Base-by-base conservation (phyloP, 2,113 vertebrate genomes). In the Pterocles orientalis region DNA sequence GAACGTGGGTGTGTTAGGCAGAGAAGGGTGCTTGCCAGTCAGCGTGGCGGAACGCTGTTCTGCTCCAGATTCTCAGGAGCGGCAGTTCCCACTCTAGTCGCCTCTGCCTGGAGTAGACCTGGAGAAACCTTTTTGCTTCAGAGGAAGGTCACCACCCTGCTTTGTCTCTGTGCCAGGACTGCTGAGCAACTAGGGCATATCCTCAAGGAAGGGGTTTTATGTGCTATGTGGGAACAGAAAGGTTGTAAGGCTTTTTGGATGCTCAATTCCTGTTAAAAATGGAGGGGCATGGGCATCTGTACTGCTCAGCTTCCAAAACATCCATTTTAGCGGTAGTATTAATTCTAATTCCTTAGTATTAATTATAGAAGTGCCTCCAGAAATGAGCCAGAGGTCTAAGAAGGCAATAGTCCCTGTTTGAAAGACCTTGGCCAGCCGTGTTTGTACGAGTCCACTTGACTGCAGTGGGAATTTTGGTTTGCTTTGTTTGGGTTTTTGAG, bases 1-100 rank as follows among this genome's bases (percentile, higher is more conserved):
- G 41, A 70, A 17, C 1, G 0, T 6, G 36, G 48, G 24, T 36
- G 7, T 25, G 39, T 81, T 80, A 54, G 60, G 45, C 51, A 77
- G 57, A n/a, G 20, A 58, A 51, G 39, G 31, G 5, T 3, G 0
- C 0, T 0, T 25, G 13, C 17, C 34, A 8, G 11, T n/a, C 36
- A 51, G 51, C 8, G 1, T 60, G 70, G 51, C 36, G 47, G 51
- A 85, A 39, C 1, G 0, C 8, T 17, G 4, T 8, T 78, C 70
- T 62, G 24, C 28, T 56, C 23, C 0, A 0, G 5, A 28, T 70
- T 29, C 21, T 54, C 26, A 7, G 54, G 51, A 62, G 31, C 3
- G 1, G 24, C 8, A 6, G 64, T 25, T 80, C 36, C 33, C 1
- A 2, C 34, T 81, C 34, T 53, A 39, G 60, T n/a, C 34, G 34